These are phyloP conservation scores for Drosophila persimilis DNA, from an alignment of 1,140 invertebrate genomes.

Conservation along the genomic window DNA sequence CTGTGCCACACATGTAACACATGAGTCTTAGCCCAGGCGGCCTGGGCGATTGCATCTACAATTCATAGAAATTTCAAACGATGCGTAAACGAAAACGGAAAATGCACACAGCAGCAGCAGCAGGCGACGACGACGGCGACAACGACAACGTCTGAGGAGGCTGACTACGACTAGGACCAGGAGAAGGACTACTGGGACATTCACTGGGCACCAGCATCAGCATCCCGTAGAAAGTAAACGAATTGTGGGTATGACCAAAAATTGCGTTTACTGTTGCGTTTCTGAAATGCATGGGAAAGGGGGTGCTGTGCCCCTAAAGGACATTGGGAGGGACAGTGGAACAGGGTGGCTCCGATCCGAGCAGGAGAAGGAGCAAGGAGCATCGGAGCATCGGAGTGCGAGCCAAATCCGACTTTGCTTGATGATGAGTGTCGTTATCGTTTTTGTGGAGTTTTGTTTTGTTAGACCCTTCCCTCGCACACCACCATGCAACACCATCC, in stretches of 20 bases:
- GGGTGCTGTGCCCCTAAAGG: too few species aligned
- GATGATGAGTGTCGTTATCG: slow-evolving; percentile 81
- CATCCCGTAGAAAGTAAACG: slow-evolving; percentile 61
- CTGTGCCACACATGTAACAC: slow-evolving; percentile 55
- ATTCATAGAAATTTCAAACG: slow-evolving; percentile 83
- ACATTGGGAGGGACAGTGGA: background rate
- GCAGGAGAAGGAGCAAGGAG: slow-evolving; percentile 4
- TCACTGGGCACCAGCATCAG: slow-evolving; percentile 6
- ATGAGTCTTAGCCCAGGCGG: slow-evolving; percentile 59
- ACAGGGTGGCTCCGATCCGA: background rate
- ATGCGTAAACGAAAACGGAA: slow-evolving; percentile 82
- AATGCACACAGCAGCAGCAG: slow-evolving; percentile 45
- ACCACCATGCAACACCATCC: background rate
- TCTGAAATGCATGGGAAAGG: slow-evolving; percentile 64
- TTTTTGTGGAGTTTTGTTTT: slow-evolving; percentile 74
- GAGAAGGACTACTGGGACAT: slow-evolving; percentile 9
- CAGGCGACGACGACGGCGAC: background rate
- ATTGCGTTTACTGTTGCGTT: slow-evolving; percentile 64
- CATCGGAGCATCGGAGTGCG: slow-evolving; percentile 11
- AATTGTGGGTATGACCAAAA: slow-evolving; percentile 66
- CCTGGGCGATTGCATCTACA: slow-evolving; percentile 82
- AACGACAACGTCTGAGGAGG: slow-evolving; percentile 19
- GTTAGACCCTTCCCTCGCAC: slow-evolving; percentile 23
- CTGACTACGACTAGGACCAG: slow-evolving; percentile 15
- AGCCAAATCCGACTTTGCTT: slow-evolving; percentile 77